Evolutionary conservation across 2,797 vertebrate species (phyloP).

Genomic region (Acanthurus leucopareius): DNA sequence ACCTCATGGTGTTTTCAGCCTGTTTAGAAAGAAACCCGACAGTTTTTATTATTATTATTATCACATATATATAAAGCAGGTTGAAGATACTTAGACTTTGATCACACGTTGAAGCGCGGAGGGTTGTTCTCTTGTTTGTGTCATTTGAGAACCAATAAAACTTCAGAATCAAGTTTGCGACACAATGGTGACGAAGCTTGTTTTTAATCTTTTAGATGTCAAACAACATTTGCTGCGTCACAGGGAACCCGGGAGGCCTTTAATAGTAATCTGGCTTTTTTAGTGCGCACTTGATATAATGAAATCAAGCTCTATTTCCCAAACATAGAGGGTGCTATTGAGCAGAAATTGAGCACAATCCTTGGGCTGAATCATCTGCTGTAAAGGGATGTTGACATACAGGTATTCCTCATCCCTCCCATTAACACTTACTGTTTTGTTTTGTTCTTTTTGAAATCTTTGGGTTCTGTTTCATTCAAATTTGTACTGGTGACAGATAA

Average conservation of each 20-base stretch:
- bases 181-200: slow-evolving; percentile 60
- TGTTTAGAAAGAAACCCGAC: too few species aligned
- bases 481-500: not conserved
- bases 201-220: slow-evolving; percentile 52
- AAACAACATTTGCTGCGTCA: slow-evolving; percentile 69
- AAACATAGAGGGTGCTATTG: slow-evolving; percentile 70
- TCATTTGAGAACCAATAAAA: slow-evolving; percentile 22
- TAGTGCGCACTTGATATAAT: slow-evolving; percentile 82
- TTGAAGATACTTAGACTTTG: slow-evolving; percentile 13
- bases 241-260: slow-evolving; percentile 53
- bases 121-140: slow-evolving; percentile 12
- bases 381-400: slow-evolving; percentile 56
- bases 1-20: slow-evolving; percentile 25
- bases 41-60: too few species aligned
- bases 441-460: not conserved
- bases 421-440: not conserved
- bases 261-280: slow-evolving; percentile 64
- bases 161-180: slow-evolving; percentile 16
- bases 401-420: slow-evolving; percentile 35
- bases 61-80: not conserved
- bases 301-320: slow-evolving; percentile 67
- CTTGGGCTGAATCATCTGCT: slow-evolving; percentile 28
- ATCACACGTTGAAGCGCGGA: not conserved
- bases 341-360: slow-evolving; percentile 17
- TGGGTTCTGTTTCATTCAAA: not conserved